These are phyloP conservation scores for Diaperis boleti DNA, from an alignment of 2,888 invertebrate species.

Conservation along the genomic window DNA sequence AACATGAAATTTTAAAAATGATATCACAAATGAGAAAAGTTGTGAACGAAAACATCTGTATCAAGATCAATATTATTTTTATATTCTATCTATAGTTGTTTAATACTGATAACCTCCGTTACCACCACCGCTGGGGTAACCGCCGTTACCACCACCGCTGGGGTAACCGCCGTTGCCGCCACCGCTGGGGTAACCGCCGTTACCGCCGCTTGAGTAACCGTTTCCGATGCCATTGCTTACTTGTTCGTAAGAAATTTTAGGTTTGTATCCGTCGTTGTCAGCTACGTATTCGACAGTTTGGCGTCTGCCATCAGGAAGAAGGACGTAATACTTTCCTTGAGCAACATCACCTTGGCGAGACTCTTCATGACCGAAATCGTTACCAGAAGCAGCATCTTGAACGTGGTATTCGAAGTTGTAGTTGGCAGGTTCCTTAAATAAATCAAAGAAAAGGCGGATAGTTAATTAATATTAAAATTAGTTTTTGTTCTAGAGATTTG, in stretches of 20 bases:
- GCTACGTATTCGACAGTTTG: conserved; percentile 77
- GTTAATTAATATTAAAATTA: no score
- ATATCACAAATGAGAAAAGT: conserved; percentile 29
- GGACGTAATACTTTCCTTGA: conserved; percentile 77
- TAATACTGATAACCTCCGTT: conserved; percentile 65
- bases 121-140: conserved; percentile 55
- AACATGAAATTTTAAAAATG: conserved; percentile 27
- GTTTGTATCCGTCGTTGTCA: conserved; percentile 75
- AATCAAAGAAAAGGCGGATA: no score
- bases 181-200: conserved; percentile 43
- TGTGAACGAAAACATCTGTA: conserved; percentile 18
- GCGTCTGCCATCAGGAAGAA: conserved; percentile 76
- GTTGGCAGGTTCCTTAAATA: conserved; percentile 66
- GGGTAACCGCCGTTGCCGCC: conserved; percentile 54
- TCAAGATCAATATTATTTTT: conserved; percentile 29
- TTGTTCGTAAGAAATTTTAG: conserved; percentile 74
- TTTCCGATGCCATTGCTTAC: conserved; percentile 50
- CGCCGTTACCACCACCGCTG: conserved; percentile 60
- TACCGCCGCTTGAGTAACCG: conserved; percentile 53
- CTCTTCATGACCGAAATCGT: conserved; percentile 78
- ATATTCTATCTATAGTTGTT: conserved; percentile 39
- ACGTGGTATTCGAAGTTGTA: conserved; percentile 79
- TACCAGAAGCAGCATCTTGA: conserved; percentile 73
- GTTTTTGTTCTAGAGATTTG: no score
- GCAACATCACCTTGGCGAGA: conserved; percentile 75